Conservation (phyloP, 2,113 vertebrate species). For the Australoheros scitulus region DNA sequence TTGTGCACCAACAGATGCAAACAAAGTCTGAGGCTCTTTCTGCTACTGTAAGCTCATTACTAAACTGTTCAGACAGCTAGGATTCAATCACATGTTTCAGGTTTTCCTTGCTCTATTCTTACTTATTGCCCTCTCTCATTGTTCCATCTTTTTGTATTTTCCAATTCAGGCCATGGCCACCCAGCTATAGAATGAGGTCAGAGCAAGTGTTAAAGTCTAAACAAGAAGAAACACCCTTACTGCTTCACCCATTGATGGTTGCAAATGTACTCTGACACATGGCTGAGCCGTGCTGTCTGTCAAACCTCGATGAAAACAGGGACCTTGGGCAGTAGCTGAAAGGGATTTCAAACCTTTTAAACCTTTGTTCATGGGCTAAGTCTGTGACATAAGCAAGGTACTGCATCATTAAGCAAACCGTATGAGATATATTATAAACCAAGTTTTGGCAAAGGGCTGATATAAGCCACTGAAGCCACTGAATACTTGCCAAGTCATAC, state of each 20-base stretch:
- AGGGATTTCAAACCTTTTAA: slow-evolving; percentile 46
- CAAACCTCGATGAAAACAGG: slow-evolving; percentile 31
- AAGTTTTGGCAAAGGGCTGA: neutral
- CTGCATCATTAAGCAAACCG: slow-evolving; percentile 49
- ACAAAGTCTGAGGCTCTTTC: slow-evolving; percentile 14
- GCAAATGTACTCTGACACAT: slow-evolving; percentile 49
- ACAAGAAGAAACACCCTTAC: slow-evolving; percentile 41
- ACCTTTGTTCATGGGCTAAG: slow-evolving; percentile 34
- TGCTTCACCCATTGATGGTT: slow-evolving; percentile 27
- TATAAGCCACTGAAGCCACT: neutral
- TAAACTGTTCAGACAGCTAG: slow-evolving; percentile 16
- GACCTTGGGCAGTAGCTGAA: slow-evolving; percentile 41
- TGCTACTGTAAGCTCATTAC: slow-evolving; percentile 18
- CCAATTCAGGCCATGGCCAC: slow-evolving; percentile 50
- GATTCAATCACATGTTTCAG: neutral
- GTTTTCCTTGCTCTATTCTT: neutral
- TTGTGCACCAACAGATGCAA: neutral
- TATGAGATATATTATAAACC: slow-evolving; percentile 25
- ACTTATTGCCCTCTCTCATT: neutral
- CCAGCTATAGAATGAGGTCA: slow-evolving; percentile 53
- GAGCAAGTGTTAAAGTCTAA: slow-evolving; percentile 43
- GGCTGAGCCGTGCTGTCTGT: slow-evolving; percentile 34
- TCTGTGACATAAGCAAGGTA: slow-evolving; percentile 43
- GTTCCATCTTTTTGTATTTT: slow-evolving; percentile 28
- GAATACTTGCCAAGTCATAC: neutral